Evolutionary conservation across 2,888 invertebrate species (phyloP), one percentile per base, ranked within the genome.

Genomic region (Drosophila maculinotata): DNA sequence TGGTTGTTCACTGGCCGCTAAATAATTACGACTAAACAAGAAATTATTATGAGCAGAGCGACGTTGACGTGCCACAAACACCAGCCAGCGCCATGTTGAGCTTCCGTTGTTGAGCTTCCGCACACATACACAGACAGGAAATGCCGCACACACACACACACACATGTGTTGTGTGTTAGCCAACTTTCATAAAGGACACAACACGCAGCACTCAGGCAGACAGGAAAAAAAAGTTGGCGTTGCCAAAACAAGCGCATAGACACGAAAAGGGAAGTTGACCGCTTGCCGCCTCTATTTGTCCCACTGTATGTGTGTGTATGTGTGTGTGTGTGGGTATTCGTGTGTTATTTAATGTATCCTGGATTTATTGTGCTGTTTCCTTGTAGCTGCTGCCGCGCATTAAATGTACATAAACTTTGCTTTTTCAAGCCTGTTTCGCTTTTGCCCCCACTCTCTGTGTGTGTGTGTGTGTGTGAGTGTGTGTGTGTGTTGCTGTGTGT

Each of bases 311-410:
- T 36, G n/a, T 42, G 39, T 57, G 23, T 28, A 7, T 39, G 28
- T 31, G 17, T 44, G 35, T 26, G 1, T 35, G 6, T 17, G 17
- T 38, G 17, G 33, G 48, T 38, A 10, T 17, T 14, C 57, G 56
- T 79, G 65, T 84, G 82, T 87, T 87, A 88, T 84, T 87, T 88
- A 88, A 87, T 87, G 88, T 83, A 87, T 88, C 88, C 86, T 82
- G 85, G 80, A 87, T 87, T 87, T 87, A 87, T 87, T 86, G 79
- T 81, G 74, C 74, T 83, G 88, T 75, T 82, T 83, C 80, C 80
- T 58, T 57, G 62, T 57, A 45, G 52, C 75, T 72, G 72, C 78
- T 71, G 69, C 67, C 64, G 67, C 72, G 75, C 72, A 77, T 85
- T 83, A 82, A 85, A 83, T 74, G 80, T 76, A 74, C 78, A 83